Evolutionary conservation across 2,113 vertebrate species (phyloP), one percentile per base, ranked within the genome.

Genomic region (Machaerirhynchus nigripectus): DNA sequence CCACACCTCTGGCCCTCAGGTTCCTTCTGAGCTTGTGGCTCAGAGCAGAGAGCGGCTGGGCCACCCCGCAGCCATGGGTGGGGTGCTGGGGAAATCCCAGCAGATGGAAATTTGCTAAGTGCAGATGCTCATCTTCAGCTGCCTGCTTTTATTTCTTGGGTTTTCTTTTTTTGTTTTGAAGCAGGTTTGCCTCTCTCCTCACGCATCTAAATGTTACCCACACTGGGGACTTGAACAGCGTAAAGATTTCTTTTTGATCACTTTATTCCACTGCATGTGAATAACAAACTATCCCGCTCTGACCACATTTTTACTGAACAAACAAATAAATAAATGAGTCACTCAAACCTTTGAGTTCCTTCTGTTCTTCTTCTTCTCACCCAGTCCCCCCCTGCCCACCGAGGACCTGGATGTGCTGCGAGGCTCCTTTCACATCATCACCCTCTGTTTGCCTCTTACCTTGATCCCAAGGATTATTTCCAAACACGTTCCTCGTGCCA

Each of bases 11-110:
- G 31, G 21, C 23, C 10, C 42, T 37, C 30, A 22, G 83, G 40
- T 18, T 70, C 49, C 12, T 50, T 4, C n/a, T 59, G 65, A 33
- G 46, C 37, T 27, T 0, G 4, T 15, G 60, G 64, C 89, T 89
- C 11, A 4, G 80, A 68, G 67, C n/a, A 79, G 20, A 82, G 56
- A 44, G 69, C 1, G 27, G 65, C 60, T 81, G 76, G 49, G 93
- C 84, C 69, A 84, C 39, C 84, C 77, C 52, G 15, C 28, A 47
- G 21, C 9, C 6, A 85, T 42, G 92, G 95, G 95, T 83, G 91
- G 84, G 59, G 94, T 37, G 82, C 46, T 57, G 95, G 95, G 96
- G 95, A 96, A 96, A 94, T 59, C 96, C 95, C 96, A 95, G 95
- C 95, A 90, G 10, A 47, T 85, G 96, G 95, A 96, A 96, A 94